Percentiles rank a stretch among this genome's conserved stretches.
phyloP scores from a whole-genome alignment of 2,797 vertebrate species.

The Paguma larvata region DNA sequence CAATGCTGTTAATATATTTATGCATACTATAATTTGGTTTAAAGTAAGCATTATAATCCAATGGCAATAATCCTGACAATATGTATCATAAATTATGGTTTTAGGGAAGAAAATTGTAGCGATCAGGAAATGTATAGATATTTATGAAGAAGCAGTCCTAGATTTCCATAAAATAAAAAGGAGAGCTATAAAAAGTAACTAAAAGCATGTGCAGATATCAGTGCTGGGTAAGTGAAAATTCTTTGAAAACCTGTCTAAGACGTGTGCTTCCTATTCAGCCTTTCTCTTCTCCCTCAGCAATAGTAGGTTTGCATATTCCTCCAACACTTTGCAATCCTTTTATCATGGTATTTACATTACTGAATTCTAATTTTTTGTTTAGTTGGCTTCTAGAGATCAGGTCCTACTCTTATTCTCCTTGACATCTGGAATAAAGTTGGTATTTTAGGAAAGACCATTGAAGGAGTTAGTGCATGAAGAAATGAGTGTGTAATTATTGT shows the following conservation, averaged over 20 bases:
- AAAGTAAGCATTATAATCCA: not conserved
- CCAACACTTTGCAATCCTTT: not conserved
- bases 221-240: slow-evolving; percentile 34
- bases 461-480: slow-evolving; percentile 25
- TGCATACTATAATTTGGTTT: not conserved
- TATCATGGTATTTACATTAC: not conserved
- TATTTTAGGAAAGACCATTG: not conserved
- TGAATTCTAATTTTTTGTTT: slow-evolving; percentile 25
- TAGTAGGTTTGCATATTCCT: not conserved
- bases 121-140: not conserved
- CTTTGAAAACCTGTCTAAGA: not conserved
- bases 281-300: not conserved
- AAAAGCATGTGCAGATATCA: not conserved
- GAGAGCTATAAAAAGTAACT: not conserved
- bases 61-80: not conserved
- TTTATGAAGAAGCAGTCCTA: slow-evolving; percentile 19
- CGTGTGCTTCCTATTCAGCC: not conserved
- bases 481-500: not conserved
- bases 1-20: not conserved
- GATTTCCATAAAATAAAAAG: not conserved
- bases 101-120: not conserved
- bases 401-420: not conserved
- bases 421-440: not conserved
- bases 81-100: not conserved
- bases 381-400: not conserved